A percentile compares a stretch with the other conserved stretches of the same genome.
phyloP scores from a whole-genome alignment of 2,113 vertebrate species.

The Donacobius atricapilla region DNA sequence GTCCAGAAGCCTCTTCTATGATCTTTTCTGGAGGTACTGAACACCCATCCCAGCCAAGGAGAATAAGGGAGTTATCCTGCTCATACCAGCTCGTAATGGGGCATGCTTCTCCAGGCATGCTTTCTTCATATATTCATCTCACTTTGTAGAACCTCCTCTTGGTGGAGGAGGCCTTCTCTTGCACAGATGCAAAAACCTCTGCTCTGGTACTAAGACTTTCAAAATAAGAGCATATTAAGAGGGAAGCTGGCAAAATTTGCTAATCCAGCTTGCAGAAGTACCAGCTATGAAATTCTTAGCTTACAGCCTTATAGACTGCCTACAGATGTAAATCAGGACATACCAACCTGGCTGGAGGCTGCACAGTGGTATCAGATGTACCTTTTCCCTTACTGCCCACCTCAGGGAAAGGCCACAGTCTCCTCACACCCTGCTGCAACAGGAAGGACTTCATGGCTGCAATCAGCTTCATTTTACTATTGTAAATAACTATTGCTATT shows the following conservation, averaged over 20 bases:
- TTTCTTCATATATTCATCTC: neutral
- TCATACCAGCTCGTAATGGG: too few relatives aligned
- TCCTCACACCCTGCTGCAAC: neutral
- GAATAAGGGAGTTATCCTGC: neutral
- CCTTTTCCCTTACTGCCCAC: neutral
- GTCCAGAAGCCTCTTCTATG: neutral
- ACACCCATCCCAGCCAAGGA: neutral
- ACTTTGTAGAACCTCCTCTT: too few relatives aligned
- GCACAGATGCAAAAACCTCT: neutral
- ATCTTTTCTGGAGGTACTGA: neutral
- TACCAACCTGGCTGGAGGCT: accelerated
- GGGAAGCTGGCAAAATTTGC: neutral
- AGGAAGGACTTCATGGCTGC: neutral
- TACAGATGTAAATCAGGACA: neutral
- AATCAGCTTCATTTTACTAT: neutral
- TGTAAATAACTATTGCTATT: neutral
- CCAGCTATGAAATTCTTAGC: neutral
- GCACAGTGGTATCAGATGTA: neutral
- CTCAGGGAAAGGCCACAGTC: neutral
- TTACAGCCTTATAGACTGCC: neutral
- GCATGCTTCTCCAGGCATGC: neutral
- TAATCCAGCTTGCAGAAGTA: neutral
- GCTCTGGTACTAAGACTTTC: neutral
- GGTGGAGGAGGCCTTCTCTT: neutral
- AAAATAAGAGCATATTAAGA: neutral